phyloP scores from a whole-genome alignment of 2,797 vertebrate genomes.

The Xenopus petersii region DNA sequence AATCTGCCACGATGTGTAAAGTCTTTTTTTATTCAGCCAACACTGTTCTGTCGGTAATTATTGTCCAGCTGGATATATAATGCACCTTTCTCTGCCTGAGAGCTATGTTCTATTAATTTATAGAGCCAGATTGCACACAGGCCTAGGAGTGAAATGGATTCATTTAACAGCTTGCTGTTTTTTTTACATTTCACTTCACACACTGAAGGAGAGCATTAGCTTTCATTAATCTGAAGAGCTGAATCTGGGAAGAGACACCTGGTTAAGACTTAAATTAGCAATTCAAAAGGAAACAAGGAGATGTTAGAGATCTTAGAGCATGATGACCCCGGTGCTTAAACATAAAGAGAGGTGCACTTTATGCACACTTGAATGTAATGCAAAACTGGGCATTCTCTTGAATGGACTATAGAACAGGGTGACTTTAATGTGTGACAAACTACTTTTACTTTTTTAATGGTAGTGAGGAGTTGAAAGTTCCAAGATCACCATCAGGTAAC shows the following conservation, averaged over 20 bases:
- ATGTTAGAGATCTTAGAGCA: slow-evolving; percentile 20
- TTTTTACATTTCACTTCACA: slow-evolving; percentile 7
- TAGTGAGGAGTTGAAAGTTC: no score
- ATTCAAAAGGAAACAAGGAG: neutral
- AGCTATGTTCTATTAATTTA: neutral
- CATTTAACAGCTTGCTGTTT: slow-evolving; percentile 18
- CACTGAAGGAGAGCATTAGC: slow-evolving; percentile 14
- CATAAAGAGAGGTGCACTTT: slow-evolving; percentile 9
- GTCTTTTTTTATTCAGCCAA: neutral
- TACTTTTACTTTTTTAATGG: no score
- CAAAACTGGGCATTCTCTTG: no score
- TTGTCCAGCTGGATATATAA: neutral
- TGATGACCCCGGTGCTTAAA: slow-evolving; percentile 21
- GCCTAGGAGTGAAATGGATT: slow-evolving; percentile 3
- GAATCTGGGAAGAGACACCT: neutral
- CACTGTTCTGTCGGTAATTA: slow-evolving; percentile 5
- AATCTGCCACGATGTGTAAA: no score
- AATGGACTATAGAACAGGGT: no score
- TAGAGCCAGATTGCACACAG: slow-evolving; percentile 3
- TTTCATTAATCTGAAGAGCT: slow-evolving; percentile 34
- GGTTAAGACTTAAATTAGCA: slow-evolving; percentile 16
- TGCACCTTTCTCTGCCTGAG: neutral
- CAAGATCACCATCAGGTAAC: no score
- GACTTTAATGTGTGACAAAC: no score
- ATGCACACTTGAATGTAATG: neutral